Evolutionary conservation across 2,113 vertebrate genomes (phyloP).

Genomic region (Marmota flaviventris): DNA sequence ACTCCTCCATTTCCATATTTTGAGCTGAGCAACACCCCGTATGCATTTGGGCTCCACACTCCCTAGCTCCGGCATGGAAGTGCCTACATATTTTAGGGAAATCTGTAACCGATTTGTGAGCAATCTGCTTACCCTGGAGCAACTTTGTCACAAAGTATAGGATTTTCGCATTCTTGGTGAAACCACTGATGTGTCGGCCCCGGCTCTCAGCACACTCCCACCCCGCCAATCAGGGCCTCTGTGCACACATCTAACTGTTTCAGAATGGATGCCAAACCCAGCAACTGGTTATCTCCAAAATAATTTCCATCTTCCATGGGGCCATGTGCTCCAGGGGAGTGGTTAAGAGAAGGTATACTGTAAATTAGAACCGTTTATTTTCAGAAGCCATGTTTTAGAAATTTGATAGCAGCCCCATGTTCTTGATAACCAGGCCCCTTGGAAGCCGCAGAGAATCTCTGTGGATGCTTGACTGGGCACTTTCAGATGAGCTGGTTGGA

Average conservation of each 20-base stretch:
- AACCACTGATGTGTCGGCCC: constrained; percentile 77
- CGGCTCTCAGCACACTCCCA: constrained; percentile 13
- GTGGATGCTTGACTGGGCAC: not conserved
- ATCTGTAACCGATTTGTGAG: constrained; percentile 83
- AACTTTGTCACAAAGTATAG: constrained; percentile 80
- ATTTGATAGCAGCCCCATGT: constrained; percentile 44
- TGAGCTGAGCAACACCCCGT: not conserved
- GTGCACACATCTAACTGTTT: constrained; percentile 49
- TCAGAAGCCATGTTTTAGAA: constrained; percentile 74
- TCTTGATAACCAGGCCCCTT: constrained; percentile 41
- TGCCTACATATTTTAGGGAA: constrained; percentile 69
- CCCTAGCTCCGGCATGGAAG: constrained; percentile 47
- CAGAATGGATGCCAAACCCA: constrained; percentile 70
- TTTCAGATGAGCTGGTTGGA: not conserved
- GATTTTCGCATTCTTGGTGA: constrained; percentile 80
- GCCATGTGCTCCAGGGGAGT: constrained; percentile 55
- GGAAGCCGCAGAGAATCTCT: not conserved
- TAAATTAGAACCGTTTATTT: constrained; percentile 71
- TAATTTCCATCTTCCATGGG: constrained; percentile 73
- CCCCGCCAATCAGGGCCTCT: constrained; percentile 63
- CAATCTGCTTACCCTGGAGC: constrained; percentile 78
- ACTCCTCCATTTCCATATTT: not conserved
- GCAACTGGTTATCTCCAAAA: constrained; percentile 76
- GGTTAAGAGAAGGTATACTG: constrained; percentile 63
- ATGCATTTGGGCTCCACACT: not conserved